Evolutionary conservation across 2,797 vertebrate genomes (phyloP), one percentile per base, ranked within the genome.

Genomic region (Sciaenops ocellatus): DNA sequence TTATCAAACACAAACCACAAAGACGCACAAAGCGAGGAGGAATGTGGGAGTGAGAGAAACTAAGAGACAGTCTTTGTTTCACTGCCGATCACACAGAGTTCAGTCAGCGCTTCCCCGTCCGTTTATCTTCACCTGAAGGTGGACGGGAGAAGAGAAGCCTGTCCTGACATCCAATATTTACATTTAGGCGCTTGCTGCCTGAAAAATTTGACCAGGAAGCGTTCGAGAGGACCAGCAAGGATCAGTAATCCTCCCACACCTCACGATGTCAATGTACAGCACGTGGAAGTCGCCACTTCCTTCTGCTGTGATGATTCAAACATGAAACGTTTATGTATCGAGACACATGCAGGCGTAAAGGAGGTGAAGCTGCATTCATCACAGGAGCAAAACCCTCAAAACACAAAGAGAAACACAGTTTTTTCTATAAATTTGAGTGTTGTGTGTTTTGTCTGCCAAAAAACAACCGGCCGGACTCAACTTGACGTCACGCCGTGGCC

Each of bases 211-310:
- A 60, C 4, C 28, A 41, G 51, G 47, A 42, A 47, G 51, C 10
- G 41, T 50, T 30, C 61, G 69, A 69, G 73, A 64, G 38, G 34
- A 57, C 11, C 60, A n/a, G 50, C 67, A 5, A 30, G 63, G 34
- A 38, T 52, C 60, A 76, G 78, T 41, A 82, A 64, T 77, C 69
- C 59, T 10, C 65, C 59, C 41, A 78, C 65, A 59, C 20, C 59
- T 38, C 30, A 57, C 26, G n/a, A 63, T 8, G 9, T 41, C 34
- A 68, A 64, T 24, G 64, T 56, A 47, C 34, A 73, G 69, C 56
- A 72, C 42, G 46, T 55, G 46, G 65, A 66, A 55, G 54, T n/a
- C 65, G 38, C 60, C 30, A 55, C 60, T 46, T 77, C 51, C 17
- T 38, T 52, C 47, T 1, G 22, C 56, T 59, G 26, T 54, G 47